These are phyloP conservation scores for Buphagus erythrorhynchus DNA, from an alignment of 2,797 vertebrate genomes.

Conservation along the genomic window DNA sequence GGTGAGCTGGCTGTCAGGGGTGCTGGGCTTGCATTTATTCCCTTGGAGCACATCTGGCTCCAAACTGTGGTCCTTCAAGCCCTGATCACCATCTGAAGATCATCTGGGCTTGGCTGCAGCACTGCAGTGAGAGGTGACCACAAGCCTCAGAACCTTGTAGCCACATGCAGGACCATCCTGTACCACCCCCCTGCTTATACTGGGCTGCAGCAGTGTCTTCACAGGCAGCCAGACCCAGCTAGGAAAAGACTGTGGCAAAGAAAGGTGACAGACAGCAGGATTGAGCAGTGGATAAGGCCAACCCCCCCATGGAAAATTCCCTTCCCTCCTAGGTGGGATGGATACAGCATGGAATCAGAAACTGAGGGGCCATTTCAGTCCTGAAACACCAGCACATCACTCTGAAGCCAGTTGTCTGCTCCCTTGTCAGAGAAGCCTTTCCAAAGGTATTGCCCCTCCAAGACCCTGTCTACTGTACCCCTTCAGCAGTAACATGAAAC, in stretches of 20 bases:
- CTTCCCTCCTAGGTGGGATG: no score
- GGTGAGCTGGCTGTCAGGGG: background rate
- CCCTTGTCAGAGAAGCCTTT: background rate
- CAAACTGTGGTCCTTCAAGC: background rate
- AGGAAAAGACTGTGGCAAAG: background rate
- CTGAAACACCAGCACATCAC: background rate
- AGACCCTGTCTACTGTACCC: background rate
- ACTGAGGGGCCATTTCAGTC: background rate
- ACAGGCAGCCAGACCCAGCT: background rate
- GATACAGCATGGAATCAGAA: background rate
- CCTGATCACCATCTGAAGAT: background rate
- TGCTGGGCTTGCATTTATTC: background rate
- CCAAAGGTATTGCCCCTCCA: background rate
- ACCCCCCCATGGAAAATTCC: rapidly evolving
- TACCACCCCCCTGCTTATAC: background rate
- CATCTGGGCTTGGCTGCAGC: background rate
- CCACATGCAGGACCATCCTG: background rate
- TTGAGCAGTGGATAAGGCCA: background rate
- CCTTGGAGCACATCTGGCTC: background rate
- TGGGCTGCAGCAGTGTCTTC: background rate
- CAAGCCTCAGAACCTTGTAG: background rate
- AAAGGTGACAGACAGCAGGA: rapidly evolving
- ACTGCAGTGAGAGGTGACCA: background rate
- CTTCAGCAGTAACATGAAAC: background rate
- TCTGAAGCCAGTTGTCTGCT: background rate